Base-by-base conservation (phyloP, 2,888 invertebrate genomes). In the Serrognathus titanus region DNA sequence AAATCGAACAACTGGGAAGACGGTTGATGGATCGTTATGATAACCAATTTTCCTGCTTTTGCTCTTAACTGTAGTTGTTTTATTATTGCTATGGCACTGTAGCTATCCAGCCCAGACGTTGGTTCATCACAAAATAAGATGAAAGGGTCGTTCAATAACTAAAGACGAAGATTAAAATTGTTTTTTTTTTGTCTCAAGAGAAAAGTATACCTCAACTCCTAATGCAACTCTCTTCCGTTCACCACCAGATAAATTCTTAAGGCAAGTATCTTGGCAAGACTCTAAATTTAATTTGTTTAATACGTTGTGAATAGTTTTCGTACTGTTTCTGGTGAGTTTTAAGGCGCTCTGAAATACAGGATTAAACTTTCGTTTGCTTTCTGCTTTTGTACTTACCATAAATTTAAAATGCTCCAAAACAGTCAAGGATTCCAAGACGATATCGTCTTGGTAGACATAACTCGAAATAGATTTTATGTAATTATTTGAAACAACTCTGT, bases 91-190 rank as follows among this genome's bases (percentile, higher is more conserved):
- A 86, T 86, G 0, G 97, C 94, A 71, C 88, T 92, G 76, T 85
- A 95, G 65, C 94, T 93, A 76, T 97, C 97, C 51, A 97, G 77
- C 0, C 96, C 94, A 0, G 94, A 93, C 0, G 95, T 96, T 0
- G 94, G 94, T 73, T 97, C 97, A 71, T 97, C 96, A 74, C 94
- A 94, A 78, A 96, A 95, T 51, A 97, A 77, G 54, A 97, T 83
- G 2, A 88, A 86, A 0, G 96, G 96, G 72, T 96, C 92, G 51
- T 90, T 93, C 52, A 96, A 80, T 8, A 94, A 81, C 91, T 92
- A 74, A 57, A 63, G 16, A 62, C 49, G 8, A 13, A 55, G 16
- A 49, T 48, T 24, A 37, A 40, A 12, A 52, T n/a, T 24, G 13
- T 40, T 39, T 37, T 31, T 51, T 48, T 16, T n/a, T n/a, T n/a